These are phyloP conservation scores for Drosophila demipolita DNA, from an alignment of 2,888 invertebrate species.

Conservation along the genomic window DNA sequence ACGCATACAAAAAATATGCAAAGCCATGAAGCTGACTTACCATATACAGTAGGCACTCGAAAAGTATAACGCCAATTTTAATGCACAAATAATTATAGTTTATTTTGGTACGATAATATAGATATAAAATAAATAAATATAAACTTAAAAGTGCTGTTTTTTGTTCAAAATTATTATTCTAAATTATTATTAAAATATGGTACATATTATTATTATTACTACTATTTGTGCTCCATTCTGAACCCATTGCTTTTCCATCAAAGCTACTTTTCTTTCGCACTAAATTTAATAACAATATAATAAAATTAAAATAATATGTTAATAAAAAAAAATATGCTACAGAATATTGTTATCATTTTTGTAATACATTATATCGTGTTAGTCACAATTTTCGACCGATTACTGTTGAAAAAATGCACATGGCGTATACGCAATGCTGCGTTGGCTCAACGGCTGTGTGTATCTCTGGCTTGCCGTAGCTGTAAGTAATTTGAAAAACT, in stretches of 20 bases:
- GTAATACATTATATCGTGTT: background rate
- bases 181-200: background rate
- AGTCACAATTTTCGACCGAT: background rate
- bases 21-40: constrained; percentile 2
- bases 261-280: background rate
- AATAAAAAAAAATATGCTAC: background rate
- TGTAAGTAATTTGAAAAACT: constrained; percentile 75
- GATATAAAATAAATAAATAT: no score
- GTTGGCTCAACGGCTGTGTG: constrained; percentile 29
- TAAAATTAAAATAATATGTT: no score
- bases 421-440: constrained; percentile 51
- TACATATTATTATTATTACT: background rate
- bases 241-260: background rate
- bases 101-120: background rate
- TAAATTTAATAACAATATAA: background rate
- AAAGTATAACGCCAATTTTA: background rate
- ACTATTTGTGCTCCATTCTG: background rate
- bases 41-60: constrained; percentile 1
- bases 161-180: background rate
- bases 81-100: background rate
- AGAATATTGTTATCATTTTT: background rate
- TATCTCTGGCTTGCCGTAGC: constrained; percentile 40
- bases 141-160: background rate
- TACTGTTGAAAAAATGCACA: constrained; percentile 29
- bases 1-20: constrained; percentile 9